Conservation (phyloP, 1,140 invertebrate genomes). For the Drosophila serrata region DNA sequence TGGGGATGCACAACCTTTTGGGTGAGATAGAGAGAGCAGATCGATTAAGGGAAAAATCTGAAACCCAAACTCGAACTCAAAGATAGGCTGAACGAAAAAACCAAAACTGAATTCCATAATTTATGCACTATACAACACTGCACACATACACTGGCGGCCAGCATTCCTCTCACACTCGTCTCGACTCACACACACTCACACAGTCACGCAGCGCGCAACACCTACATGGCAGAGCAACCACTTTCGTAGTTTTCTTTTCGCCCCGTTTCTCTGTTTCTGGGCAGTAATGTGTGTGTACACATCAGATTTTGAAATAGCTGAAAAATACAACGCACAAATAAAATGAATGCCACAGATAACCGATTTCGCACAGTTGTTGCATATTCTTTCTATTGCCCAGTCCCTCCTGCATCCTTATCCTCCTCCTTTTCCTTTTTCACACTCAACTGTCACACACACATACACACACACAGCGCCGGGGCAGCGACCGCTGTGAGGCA, state of each 20-base stretch:
- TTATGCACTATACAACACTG: conserved; percentile 79
- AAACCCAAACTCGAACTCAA: conserved; percentile 29
- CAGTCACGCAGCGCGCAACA: conserved; percentile 37
- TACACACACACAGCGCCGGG: conserved; percentile 47
- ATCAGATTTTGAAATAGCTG: conserved; percentile 51
- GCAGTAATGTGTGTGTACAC: conserved; percentile 65
- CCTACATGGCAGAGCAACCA: conserved; percentile 69
- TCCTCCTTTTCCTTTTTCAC: conserved; percentile 25
- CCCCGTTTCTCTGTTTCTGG: conserved; percentile 66
- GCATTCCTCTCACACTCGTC: conserved; percentile 69
- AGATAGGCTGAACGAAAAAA: conserved; percentile 13
- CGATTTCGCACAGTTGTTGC: conserved; percentile 34
- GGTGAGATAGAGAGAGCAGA: conserved; percentile 53
- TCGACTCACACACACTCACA: conserved; percentile 46
- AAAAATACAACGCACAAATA: conserved; percentile 17
- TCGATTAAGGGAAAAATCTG: conserved; percentile 59
- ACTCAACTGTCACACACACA: conserved; percentile 18
- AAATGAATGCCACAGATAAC: conserved; percentile 34
- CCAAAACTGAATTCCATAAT: conserved; percentile 53
- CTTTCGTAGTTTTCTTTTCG: conserved; percentile 77
- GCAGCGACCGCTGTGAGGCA: conserved; percentile 51
- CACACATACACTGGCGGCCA: conserved; percentile 61
- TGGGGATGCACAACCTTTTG: conserved; percentile 70
- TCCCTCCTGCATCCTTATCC: conserved; percentile 24
- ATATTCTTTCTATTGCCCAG: conserved; percentile 22